Percentiles rank a stretch among this genome's conserved stretches.
phyloP scores from a whole-genome alignment of 2,113 vertebrate species.

The Grammomys dolichurus region DNA sequence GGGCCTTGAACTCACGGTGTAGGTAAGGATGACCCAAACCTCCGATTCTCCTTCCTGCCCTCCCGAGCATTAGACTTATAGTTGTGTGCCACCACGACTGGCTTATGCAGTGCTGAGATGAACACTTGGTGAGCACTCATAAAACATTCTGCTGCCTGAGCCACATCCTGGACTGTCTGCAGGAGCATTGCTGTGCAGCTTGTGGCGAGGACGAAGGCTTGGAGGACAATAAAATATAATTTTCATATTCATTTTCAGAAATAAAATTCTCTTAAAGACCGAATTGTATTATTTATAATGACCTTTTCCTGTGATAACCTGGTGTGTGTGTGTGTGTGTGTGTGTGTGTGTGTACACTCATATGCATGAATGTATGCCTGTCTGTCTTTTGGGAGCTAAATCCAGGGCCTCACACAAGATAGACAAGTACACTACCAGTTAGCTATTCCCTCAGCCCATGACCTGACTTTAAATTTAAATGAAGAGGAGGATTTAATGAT shows the following conservation, averaged over 20 bases:
- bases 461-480: neutral
- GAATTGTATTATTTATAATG: neutral
- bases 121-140: neutral
- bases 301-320: neutral
- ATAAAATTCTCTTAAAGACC: constrained; percentile 16
- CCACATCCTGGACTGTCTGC: neutral
- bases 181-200: neutral
- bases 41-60: neutral
- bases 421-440: neutral
- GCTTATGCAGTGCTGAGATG: neutral
- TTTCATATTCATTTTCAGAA: constrained; percentile 19
- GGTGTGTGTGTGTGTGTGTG: neutral
- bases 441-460: neutral
- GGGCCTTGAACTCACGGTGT: neutral
- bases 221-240: constrained; percentile 1
- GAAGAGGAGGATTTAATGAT: neutral
- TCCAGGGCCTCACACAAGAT: neutral
- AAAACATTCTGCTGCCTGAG: neutral
- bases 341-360: neutral
- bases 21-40: no score
- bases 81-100: neutral
- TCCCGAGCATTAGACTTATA: neutral
- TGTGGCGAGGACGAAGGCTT: neutral
- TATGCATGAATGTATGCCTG: neutral
- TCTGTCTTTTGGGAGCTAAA: neutral